A percentile compares a stretch with the other conserved stretches of the same genome.
These are phyloP conservation scores for Malurus leucopterus DNA, from an alignment of 2,797 vertebrate genomes.

Conservation along the genomic window DNA sequence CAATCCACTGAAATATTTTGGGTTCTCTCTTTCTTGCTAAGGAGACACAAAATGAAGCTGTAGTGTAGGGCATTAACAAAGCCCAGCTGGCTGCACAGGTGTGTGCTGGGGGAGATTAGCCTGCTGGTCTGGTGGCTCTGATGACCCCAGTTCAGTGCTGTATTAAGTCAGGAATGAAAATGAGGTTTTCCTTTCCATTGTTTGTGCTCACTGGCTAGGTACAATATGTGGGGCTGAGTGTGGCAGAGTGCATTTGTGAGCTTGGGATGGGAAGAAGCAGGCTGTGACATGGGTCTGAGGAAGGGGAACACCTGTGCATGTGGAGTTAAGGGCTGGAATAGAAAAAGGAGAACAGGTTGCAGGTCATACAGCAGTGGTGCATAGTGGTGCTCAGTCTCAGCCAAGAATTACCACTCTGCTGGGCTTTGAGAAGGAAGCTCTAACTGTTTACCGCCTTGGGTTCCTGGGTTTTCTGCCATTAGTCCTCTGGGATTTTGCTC, in stretches of 20 bases:
- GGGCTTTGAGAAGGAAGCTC: not conserved
- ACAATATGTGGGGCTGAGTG: not conserved
- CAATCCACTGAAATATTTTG: not conserved
- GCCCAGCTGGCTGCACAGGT: not conserved
- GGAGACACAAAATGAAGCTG: not conserved
- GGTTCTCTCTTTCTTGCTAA: not conserved
- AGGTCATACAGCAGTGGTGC: not conserved
- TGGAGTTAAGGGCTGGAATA: not conserved
- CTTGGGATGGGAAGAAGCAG: not conserved
- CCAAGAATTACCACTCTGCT: not conserved
- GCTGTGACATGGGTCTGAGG: not conserved
- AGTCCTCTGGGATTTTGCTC: not conserved
- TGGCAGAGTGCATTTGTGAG: not conserved
- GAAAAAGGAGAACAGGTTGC: not conserved
- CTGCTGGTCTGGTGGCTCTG: not conserved
- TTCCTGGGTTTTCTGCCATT: not conserved
- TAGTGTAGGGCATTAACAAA: not conserved
- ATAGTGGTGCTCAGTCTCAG: not conserved
- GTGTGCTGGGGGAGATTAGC: not conserved
- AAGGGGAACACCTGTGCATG: not conserved
- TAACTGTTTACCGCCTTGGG: not conserved
- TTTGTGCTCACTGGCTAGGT: not conserved
- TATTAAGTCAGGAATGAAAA: conserved; percentile 11
- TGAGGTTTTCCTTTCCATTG: not conserved
- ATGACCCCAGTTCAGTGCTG: not conserved